Evolutionary conservation across 2,113 vertebrate species (phyloP).

Genomic region (Dunckerocampus dactyliophorus): DNA sequence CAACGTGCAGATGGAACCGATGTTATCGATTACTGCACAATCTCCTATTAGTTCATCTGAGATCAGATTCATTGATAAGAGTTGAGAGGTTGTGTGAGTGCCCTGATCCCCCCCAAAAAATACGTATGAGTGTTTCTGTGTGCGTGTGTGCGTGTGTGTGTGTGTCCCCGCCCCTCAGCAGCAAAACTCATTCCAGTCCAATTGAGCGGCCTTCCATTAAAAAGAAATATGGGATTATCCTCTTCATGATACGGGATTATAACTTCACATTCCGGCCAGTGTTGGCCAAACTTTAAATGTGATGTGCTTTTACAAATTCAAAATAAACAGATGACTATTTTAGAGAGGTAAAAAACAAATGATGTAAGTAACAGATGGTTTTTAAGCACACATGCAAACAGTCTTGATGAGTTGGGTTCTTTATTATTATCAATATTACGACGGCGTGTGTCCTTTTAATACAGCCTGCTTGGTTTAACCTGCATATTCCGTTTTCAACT

Average conservation of each 20-base stretch:
- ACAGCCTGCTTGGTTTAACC: conserved; percentile 35
- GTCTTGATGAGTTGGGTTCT: conserved; percentile 36
- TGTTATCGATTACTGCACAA: no score
- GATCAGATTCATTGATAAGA: background rate
- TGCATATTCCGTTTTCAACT: conserved; percentile 23
- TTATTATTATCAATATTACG: conserved; percentile 55
- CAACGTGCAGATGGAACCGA: conserved; percentile 9
- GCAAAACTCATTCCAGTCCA: conserved; percentile 16
- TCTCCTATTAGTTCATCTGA: background rate
- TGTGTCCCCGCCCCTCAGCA: no score
- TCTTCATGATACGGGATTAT: conserved; percentile 56
- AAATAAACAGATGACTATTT: background rate
- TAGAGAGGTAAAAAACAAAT: conserved; percentile 8
- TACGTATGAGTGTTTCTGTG: no score
- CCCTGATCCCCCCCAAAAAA: no score
- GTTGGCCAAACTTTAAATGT: background rate
- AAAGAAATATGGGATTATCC: conserved; percentile 58
- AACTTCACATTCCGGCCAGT: conserved; percentile 40
- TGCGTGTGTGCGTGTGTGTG: no score
- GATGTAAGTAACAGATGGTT: conserved; percentile 5
- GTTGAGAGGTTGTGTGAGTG: background rate
- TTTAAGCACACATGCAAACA: conserved; percentile 31
- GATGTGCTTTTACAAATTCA: background rate
- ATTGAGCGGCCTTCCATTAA: conserved; percentile 36
- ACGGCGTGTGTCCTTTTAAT: conserved; percentile 39